These are phyloP conservation scores for Chloromyia formosa DNA, from an alignment of 2,888 invertebrate species.

Conservation along the genomic window DNA sequence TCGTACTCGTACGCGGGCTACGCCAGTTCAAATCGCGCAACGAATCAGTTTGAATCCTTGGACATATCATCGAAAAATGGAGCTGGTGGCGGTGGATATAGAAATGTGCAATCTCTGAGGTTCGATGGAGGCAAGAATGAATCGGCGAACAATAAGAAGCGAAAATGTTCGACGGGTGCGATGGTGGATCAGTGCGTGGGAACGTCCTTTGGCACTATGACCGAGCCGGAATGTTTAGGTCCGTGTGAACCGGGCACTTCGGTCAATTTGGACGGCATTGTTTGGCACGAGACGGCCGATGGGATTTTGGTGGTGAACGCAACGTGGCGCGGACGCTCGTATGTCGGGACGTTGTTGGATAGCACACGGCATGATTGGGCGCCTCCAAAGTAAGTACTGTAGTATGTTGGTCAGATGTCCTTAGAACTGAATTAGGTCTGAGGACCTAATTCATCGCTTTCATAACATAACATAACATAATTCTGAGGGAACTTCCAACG, in stretches of 20 bases:
- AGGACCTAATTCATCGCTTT: conserved; percentile 1
- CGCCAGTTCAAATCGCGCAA: conserved; percentile 15
- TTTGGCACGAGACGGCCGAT: conserved; percentile 99
- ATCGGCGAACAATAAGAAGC: conserved; percentile 61
- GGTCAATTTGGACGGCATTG: conserved; percentile 96
- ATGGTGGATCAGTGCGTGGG: conserved; percentile 89
- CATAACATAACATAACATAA: no score
- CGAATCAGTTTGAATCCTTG: neutral
- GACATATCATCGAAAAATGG: neutral
- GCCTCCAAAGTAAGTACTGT: conserved; percentile 81
- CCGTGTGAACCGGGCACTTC: conserved; percentile 98
- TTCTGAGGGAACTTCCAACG: neutral
- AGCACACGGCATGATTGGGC: conserved; percentile 99
- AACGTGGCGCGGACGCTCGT: conserved; percentile 98
- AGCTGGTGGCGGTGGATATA: neutral
- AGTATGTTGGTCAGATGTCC: conserved; percentile 60
- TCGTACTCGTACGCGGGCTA: conserved; percentile 34
- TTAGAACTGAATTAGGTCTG: neutral
- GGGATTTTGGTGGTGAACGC: conserved; percentile 98
- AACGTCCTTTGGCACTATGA: conserved; percentile 92
- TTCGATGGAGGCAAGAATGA: conserved; percentile 66
- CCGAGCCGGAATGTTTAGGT: conserved; percentile 97
- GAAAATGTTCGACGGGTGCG: conserved; percentile 68
- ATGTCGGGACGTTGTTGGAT: conserved; percentile 95
- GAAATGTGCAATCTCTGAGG: conserved; percentile 75